A percentile compares a stretch with the other conserved stretches of the same genome.
Conservation (phyloP, 2,888 invertebrate genomes). For the Dasypogon diadema region DNA sequence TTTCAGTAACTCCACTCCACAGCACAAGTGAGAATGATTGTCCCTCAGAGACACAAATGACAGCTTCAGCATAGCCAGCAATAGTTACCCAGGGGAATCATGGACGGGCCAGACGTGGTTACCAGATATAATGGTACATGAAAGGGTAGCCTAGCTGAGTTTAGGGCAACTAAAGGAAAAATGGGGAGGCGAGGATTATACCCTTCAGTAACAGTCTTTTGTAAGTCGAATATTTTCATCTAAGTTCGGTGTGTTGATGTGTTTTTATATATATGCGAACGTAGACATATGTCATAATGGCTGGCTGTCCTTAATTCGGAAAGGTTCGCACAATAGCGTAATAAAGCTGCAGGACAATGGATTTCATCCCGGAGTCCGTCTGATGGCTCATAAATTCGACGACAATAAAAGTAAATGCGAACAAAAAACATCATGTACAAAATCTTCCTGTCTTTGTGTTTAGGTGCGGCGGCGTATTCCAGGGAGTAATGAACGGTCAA, state of each 20-base stretch:
- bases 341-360: constrained; percentile 42
- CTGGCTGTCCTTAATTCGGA: constrained; percentile 26
- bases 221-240: constrained; percentile 44
- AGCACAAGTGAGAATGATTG: constrained; percentile 49
- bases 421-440: constrained; percentile 23
- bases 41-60: constrained; percentile 36
- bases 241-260: constrained; percentile 24
- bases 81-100: constrained; percentile 11
- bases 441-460: neutral
- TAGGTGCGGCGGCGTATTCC: neutral
- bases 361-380: constrained; percentile 29
- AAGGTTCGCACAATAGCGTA: constrained; percentile 31
- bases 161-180: neutral
- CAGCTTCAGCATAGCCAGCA: constrained; percentile 32
- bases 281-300: constrained; percentile 34
- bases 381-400: constrained; percentile 48
- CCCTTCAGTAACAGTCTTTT: constrained; percentile 13
- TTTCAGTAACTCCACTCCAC: constrained; percentile 38
- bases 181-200: constrained; percentile 3
- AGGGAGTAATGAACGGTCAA: constrained; percentile 19
- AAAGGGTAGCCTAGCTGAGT: constrained; percentile 1
- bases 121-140: constrained; percentile 24
- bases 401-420: constrained; percentile 50
- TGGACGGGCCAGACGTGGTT: constrained; percentile 33
- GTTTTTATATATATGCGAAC: constrained; percentile 9